Evolutionary conservation across 2,113 vertebrate genomes (phyloP), one percentile per base, ranked within the genome.

Genomic region (Furnarius figulus): DNA sequence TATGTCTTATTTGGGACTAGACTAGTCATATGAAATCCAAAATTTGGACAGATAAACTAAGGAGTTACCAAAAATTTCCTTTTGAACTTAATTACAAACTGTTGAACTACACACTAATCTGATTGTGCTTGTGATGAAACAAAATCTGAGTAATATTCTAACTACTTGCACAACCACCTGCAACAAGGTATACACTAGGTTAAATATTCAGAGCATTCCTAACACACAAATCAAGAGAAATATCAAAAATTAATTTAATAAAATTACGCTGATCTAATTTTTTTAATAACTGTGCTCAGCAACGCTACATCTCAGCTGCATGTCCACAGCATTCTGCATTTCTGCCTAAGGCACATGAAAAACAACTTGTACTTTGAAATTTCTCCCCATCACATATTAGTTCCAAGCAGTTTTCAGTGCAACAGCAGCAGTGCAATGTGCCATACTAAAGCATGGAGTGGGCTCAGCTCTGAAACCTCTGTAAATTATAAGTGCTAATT

Each of bases 121-220:
- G 18, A 88, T 79, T 68, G 72, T 73, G 16, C 16, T 25, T 73
- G 21, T 5, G 20, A 74, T 76, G n/a, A 76, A 70, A 53, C 21
- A 74, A 93, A 77, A 55, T 1, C 1, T 0, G 0, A 58, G 11
- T 2, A 74, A 15, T 25, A 65, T 25, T 63, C 20, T 70, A 84
- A 86, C 12, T 59, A 61, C 25, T 31, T 4, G n/a, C 31, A 59
- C 14, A 65, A 42, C 21, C 52, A 55, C 4, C 17, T 59, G 56
- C 42, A 90, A 59, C 14, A 35, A 74, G 1, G 10, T 35, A n/a
- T 31, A 37, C 7, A 31, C 10, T n/a, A 53, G 2, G 8, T 59
- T 71, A 80, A 76, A 47, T 9, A 63, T 15, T 72, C 33, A 84
- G 8, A 78, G n/a, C 15, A 72, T 17, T 63, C 12, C 18, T 76